Evolutionary conservation across 1,140 invertebrate genomes (phyloP), one percentile per base, ranked within the genome.

Genomic region (Euura lappo): DNA sequence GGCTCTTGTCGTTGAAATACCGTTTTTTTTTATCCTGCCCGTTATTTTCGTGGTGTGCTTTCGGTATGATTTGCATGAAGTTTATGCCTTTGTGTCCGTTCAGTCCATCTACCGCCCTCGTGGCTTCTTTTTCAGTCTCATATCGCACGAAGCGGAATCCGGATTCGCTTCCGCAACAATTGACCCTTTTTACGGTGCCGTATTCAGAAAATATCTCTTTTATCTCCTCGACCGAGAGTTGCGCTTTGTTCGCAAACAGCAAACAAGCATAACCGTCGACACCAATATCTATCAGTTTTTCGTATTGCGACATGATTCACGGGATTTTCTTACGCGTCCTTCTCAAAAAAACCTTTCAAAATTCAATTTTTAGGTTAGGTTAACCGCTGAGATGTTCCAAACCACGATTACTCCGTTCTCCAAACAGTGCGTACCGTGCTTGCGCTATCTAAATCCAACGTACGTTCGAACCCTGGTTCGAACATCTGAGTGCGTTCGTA

Each of bases 81-180:
- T 68, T 70, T 28, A 81, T 78, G 0, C 0, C 5, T 2, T 45
- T 2, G 44, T 70, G 1, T 46, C 74, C 10, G 45, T 60, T 1
- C 2, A 78, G 44, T 2, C 47, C 68, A 0, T 68, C 13, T 0
- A 79, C 10, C 44, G 73, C 76, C 6, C 8, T 2, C n/a, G 10
- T 44, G 10, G 44, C 44, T 11, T 77, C 75, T 4, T 71, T 2
- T n/a, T 70, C 2, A 8, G 43, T 65, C 72, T 6, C n/a, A 69
- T 74, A 79, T 1, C 0, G 66, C 2, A 81, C 8, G 69, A 77
- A 81, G 51, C 69, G 65, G 13, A 74, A 64, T n/a, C 72, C 75
- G 51, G 28, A 28, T 7, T 68, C 11, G 6, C 74, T 6, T 1
- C 71, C 72, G 28, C 13, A 45, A 69, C 6, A 2, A 11, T 71